phyloP scores from a whole-genome alignment of 1,140 invertebrate species.

The Diprion similis region DNA sequence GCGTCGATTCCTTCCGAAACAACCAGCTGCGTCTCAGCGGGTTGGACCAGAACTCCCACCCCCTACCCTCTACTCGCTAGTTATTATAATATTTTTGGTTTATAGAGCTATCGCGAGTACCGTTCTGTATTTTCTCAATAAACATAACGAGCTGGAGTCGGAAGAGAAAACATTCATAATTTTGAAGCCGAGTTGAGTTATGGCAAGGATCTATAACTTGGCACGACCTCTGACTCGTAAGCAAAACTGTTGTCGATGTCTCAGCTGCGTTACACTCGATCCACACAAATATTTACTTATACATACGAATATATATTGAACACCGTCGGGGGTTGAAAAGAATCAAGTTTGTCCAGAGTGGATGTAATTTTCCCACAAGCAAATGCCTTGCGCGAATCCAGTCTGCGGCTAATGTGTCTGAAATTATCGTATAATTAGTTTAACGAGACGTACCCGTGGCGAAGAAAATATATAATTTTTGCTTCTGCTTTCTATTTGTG shows the following conservation, averaged over 20 bases:
- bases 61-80: background rate
- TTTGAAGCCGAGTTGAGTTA: background rate
- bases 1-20: background rate
- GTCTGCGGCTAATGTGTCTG: background rate
- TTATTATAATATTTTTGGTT: constrained; percentile 15
- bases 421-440: background rate
- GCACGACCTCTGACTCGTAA: constrained; percentile 1
- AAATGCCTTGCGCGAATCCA: background rate
- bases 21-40: constrained; percentile 3
- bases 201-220: background rate
- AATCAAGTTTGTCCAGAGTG: background rate
- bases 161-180: constrained; percentile 1
- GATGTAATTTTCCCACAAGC: background rate
- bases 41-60: background rate
- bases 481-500: background rate
- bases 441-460: background rate
- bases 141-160: constrained; percentile 6
- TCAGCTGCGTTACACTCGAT: too few species aligned
- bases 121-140: constrained; percentile 12
- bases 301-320: too few species aligned
- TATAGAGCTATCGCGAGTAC: constrained; percentile 11
- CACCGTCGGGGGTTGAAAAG: background rate
- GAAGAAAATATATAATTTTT: background rate
- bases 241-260: background rate
- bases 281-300: too few species aligned